These are phyloP conservation scores for Macquaria ambigua DNA, from an alignment of 2,113 vertebrate species.

Conservation along the genomic window DNA sequence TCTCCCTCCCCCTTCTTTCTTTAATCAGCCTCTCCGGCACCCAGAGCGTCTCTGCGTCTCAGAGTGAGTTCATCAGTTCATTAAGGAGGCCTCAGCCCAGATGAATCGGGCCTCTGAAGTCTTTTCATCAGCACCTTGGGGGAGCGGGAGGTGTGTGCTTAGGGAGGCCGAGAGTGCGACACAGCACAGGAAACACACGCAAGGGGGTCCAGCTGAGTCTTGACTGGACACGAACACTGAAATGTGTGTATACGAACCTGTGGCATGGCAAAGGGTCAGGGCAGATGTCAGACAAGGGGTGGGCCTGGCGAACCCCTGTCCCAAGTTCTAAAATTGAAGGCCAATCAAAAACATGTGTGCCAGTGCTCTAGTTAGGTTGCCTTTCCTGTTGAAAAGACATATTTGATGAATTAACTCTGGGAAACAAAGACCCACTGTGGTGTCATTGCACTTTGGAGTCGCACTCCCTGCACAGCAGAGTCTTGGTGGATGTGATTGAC, in stretches of 20 bases:
- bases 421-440: conserved; percentile 59
- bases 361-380: conserved; percentile 8
- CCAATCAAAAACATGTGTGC: conserved; percentile 73
- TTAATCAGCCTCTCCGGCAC: conserved; percentile 63
- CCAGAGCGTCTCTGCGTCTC: conserved; percentile 35
- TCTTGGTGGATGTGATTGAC: conserved; percentile 30
- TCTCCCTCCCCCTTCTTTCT: conserved; percentile 14
- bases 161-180: conserved; percentile 12
- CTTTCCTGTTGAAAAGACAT: conserved; percentile 43
- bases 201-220: conserved; percentile 24
- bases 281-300: conserved; percentile 54
- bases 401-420: conserved; percentile 43
- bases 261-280: conserved; percentile 48
- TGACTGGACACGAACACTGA: conserved; percentile 38
- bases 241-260: conserved; percentile 67
- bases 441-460: neutral
- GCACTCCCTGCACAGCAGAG: neutral
- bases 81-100: conserved; percentile 54
- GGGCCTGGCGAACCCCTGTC: conserved; percentile 58
- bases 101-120: conserved; percentile 69
- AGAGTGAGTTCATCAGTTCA: conserved; percentile 64
- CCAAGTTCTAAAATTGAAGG: conserved; percentile 59
- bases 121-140: conserved; percentile 63
- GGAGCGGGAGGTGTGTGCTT: conserved; percentile 18
- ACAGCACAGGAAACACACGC: conserved; percentile 55